Percentiles rank a stretch among this genome's conserved stretches.
Conservation (phyloP, 2,113 vertebrate genomes). For the Apistogramma diplotaenia region DNA sequence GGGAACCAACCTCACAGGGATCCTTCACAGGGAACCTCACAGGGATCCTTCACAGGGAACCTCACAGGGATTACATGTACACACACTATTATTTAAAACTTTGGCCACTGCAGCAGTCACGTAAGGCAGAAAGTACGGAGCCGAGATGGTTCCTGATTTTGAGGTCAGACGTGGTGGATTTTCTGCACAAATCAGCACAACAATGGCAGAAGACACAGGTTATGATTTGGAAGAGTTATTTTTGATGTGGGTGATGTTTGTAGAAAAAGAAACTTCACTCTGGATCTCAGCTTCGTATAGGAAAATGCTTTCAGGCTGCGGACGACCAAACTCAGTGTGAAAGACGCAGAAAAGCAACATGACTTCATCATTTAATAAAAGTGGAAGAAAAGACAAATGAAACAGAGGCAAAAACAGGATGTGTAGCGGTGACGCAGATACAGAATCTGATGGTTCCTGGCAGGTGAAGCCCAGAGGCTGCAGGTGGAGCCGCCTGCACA, state of each 20-base stretch:
- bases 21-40: no score
- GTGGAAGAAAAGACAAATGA: neutral
- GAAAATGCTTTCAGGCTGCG: no score
- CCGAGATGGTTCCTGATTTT: neutral
- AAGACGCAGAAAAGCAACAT: neutral
- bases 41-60: no score
- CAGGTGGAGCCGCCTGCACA: no score
- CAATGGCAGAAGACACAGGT: neutral
- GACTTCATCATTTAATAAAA: no score
- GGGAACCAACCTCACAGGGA: no score
- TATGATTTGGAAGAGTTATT: no score
- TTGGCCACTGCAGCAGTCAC: neutral
- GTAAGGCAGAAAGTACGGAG: neutral
- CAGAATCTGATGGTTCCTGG: fast-evolving
- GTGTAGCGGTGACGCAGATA: no score
- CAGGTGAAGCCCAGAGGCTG: neutral
- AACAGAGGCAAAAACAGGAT: neutral
- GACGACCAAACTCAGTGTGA: neutral
- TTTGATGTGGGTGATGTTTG: no score
- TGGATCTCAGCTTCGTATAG: no score
- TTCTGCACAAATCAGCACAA: neutral
- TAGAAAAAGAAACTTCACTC: no score
- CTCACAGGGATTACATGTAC: neutral
- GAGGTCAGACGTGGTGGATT: neutral
- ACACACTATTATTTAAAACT: neutral